These are phyloP conservation scores for Caenorhabditis macrosperma DNA, from an alignment of 2,888 invertebrate species.

Conservation along the genomic window DNA sequence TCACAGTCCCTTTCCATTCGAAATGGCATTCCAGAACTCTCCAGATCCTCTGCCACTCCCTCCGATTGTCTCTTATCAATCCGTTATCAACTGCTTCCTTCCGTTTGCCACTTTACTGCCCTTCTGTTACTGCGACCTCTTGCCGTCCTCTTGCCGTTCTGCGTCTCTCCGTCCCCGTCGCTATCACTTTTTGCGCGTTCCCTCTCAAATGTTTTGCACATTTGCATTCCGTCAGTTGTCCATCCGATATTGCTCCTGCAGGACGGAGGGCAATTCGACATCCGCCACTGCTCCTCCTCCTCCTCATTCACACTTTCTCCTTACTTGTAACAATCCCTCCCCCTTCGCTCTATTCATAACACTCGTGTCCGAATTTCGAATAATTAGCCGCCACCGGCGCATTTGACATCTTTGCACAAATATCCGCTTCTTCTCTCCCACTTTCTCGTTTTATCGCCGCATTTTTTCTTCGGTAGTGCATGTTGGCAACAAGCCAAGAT, in stretches of 20 bases:
- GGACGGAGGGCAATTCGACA: slow-evolving; percentile 19
- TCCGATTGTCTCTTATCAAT: slow-evolving; percentile 7
- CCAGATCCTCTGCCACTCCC: background rate
- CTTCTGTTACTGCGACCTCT: slow-evolving; percentile 34
- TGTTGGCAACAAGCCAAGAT: background rate
- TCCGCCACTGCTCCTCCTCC: slow-evolving; percentile 10
- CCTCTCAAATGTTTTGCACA: slow-evolving; percentile 47
- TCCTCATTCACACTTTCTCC: slow-evolving; percentile 11
- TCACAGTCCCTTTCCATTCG: background rate
- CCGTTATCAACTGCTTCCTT: slow-evolving; percentile 25
- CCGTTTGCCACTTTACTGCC: slow-evolving; percentile 40
- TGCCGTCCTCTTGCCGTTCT: slow-evolving; percentile 14
- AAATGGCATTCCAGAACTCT: background rate
- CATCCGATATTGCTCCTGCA: slow-evolving; percentile 6
- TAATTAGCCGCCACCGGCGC: background rate
- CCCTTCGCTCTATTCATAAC: background rate
- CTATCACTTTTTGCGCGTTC: slow-evolving; percentile 42
- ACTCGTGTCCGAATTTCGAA: background rate
- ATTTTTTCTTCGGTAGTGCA: background rate
- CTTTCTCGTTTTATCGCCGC: background rate
- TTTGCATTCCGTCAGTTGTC: slow-evolving; percentile 53
- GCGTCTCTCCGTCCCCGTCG: slow-evolving; percentile 24
- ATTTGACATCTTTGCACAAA: slow-evolving; percentile 35
- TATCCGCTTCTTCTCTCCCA: slow-evolving; percentile 3
- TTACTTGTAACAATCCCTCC: background rate